Evolutionary conservation across 2,113 vertebrate genomes (phyloP), one percentile per base, ranked within the genome.

Genomic region (Bothrops jararaca): DNA sequence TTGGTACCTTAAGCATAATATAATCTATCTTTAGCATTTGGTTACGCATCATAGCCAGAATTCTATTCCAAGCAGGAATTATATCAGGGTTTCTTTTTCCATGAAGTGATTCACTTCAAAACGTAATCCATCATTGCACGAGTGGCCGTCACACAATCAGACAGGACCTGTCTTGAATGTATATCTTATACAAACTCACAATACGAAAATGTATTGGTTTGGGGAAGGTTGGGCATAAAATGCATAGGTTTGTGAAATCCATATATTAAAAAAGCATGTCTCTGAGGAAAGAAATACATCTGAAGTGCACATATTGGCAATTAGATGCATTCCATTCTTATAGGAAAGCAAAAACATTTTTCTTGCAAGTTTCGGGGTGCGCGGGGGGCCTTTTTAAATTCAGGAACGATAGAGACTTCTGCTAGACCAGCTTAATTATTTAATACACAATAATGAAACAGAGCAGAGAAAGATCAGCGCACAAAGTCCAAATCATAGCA

Each of bases 21-120:
- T 97, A 97, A 98, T 97, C 97, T 96, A 93, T 97, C 97, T 98
- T 97, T 96, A 95, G 96, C 92, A 93, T 97, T 96, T 96, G 96
- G 95, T 69, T 94, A 80, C 89, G 10, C 96, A 90, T 95, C 93
- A 93, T 96, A 94, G 94, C 95, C 94, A 80, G 96, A 97, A 97
- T 96, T 94, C 97, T 95, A 93, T 95, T 90, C 93, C 93, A 96
- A 95, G 95, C 92, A 1, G 88, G 87, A n/a, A 64, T 48, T 60
- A 22, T 39, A 15, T 39, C 2, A 20, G 18, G 15, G 85, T 8
- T 64, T 64, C 23, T n/a, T 64, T 64, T 64, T n/a, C 60, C 12
- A 11, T n/a, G 60, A n/a, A 64, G 26, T 29, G 60, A 26, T 64
- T 64, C n/a, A 12, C 29, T 29, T 29, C 60, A 60, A 60, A 60